Evolutionary conservation across 2,888 invertebrate species (phyloP), one percentile per base, ranked within the genome.

Genomic region (Cataglyphis altisquamis): DNA sequence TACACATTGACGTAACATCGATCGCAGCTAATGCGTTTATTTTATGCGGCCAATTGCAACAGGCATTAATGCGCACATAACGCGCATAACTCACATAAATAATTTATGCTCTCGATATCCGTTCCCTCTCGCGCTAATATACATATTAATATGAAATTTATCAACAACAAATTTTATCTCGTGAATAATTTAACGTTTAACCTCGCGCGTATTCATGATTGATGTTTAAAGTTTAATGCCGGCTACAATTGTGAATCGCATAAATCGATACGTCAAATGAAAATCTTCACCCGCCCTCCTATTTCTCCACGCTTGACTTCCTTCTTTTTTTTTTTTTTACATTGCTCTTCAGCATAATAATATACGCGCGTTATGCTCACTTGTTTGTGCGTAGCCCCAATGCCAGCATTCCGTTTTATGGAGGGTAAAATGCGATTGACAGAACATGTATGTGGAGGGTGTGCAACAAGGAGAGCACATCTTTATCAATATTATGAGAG

Each of bases 91-190:
- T 57, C 32, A 45, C 12, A 64, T 73, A 66, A 84, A 84, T 84
- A 70, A 84, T 84, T 84, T 82, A 84, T 75, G 70, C 32, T 39
- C 48, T 29, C 55, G 32, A 70, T 75, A 68, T 68, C 82, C 57
- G 45, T 18, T 32, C 48, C 45, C 21, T 36, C 60, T 0, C 52
- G 5, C 32, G 32, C 60, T 80, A 62, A 82, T 84, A 64, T 70
- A 70, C 82, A 75, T 82, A 82, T 84, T 84, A 82, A 84, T 84
- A 74, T 63, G 45, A 75, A 63, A 82, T 84, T 67, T 70, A 75
- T 82, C 63, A 74, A 70, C 29, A 72, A 45, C 64, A 82, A 75
- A 80, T 84, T 75, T 75, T 72, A 60, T 68, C 55, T 74, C 32
- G 78, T 72, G 72, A 80, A 80, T 80, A 80, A 80, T 80, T 68